A percentile compares a stretch with the other conserved stretches of the same genome.
Conservation (phyloP, 2,888 invertebrate genomes). For the Glomeris marginata region DNA sequence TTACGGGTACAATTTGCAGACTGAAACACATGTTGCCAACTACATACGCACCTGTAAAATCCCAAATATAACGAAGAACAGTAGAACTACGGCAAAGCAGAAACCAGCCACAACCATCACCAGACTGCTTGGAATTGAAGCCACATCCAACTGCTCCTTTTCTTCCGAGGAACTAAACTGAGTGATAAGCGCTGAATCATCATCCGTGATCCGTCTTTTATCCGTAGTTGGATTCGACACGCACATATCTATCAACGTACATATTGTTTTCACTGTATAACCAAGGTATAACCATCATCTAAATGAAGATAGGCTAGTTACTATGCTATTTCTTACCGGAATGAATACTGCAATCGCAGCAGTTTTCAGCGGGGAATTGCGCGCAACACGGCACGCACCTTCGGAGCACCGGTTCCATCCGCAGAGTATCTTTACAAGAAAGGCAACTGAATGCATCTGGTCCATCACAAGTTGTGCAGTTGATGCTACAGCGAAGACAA, state of each 20-base stretch:
- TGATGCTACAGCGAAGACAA: constrained; percentile 11
- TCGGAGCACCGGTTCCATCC: constrained; percentile 12
- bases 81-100: not conserved
- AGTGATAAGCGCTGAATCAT: not conserved
- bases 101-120: not conserved
- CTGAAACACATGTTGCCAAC: too few species aligned
- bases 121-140: not conserved
- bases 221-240: constrained; percentile 2
- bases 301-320: too few species aligned
- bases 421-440: constrained; percentile 13
- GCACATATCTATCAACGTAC: constrained; percentile 4
- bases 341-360: constrained; percentile 13
- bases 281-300: too few species aligned
- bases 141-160: not conserved
- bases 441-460: constrained; percentile 15
- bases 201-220: constrained; percentile 3
- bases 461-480: constrained; percentile 13
- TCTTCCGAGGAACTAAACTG: not conserved
- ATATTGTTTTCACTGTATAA: too few species aligned
- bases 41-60: constrained; percentile 1
- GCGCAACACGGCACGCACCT: constrained; percentile 15
- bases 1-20: too few species aligned
- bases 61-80: constrained; percentile 6
- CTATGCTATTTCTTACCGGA: too few species aligned
- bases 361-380: not conserved